Conservation (phyloP, 2,113 vertebrate genomes). For the Pycnonotus jocosus region DNA sequence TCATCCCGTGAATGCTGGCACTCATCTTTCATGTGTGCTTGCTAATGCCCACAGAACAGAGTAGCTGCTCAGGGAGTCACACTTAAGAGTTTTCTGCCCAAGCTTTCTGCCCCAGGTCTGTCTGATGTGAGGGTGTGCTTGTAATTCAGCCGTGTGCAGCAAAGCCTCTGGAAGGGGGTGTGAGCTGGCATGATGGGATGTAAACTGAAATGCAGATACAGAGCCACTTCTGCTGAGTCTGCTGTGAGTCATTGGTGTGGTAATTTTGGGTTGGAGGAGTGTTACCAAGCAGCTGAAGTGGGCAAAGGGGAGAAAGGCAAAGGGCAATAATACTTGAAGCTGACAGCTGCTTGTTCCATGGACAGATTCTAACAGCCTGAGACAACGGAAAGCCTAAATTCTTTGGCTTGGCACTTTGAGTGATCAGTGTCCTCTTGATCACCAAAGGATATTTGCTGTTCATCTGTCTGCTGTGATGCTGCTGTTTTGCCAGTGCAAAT, state of each 20-base stretch:
- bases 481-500: background rate
- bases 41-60: rapidly evolving
- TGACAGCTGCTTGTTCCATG: background rate
- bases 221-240: background rate
- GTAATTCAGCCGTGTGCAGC: background rate
- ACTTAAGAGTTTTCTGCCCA: rapidly evolving
- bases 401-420: background rate
- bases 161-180: background rate
- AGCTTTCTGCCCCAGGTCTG: background rate
- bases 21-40: background rate
- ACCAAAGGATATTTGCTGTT: background rate
- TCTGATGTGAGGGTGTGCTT: background rate
- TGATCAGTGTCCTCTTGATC: background rate
- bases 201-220: background rate
- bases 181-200: background rate
- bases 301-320: background rate
- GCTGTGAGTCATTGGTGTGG: background rate
- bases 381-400: background rate
- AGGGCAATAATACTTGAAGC: background rate
- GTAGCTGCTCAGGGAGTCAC: rapidly evolving
- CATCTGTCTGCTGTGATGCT: background rate
- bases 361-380: background rate
- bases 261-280: background rate
- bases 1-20: background rate
- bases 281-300: background rate